Conservation (phyloP, 2,113 vertebrate species). For the Mobula hypostoma region DNA sequence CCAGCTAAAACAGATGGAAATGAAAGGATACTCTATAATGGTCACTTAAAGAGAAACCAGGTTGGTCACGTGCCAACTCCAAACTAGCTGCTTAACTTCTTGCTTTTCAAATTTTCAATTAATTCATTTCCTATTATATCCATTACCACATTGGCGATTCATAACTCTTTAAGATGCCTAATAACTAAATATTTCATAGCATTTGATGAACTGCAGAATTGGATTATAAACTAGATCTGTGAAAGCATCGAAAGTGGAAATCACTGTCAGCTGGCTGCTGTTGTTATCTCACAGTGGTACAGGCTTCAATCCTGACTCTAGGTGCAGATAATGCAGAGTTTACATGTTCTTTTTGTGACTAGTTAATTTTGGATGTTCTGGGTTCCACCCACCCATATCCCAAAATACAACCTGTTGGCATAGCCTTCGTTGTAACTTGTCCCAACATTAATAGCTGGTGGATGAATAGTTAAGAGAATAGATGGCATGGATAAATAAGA, state of each 20-base stretch:
- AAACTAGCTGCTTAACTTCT: background rate
- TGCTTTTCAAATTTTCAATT: background rate
- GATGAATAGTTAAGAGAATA: too few species aligned
- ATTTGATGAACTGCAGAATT: constrained; percentile 6
- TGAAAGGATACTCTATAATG: background rate
- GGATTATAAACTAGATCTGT: background rate
- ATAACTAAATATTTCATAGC: background rate
- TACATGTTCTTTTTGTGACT: too few species aligned
- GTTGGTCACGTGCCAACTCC: background rate
- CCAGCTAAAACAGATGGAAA: background rate
- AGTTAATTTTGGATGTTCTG: too few species aligned
- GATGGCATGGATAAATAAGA: too few species aligned
- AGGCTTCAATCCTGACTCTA: too few species aligned
- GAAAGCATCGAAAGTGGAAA: background rate
- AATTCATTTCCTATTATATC: background rate
- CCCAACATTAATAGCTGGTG: too few species aligned
- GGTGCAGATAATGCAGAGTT: too few species aligned
- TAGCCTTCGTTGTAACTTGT: too few species aligned
- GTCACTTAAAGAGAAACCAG: too few species aligned
- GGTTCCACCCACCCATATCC: too few species aligned
- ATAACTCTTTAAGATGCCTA: background rate
- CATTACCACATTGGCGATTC: background rate
- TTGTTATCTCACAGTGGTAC: background rate
- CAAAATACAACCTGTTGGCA: too few species aligned
- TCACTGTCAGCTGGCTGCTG: background rate